These are phyloP conservation scores for Procavia capensis DNA, from an alignment of 2,113 vertebrate genomes.

Conservation along the genomic window DNA sequence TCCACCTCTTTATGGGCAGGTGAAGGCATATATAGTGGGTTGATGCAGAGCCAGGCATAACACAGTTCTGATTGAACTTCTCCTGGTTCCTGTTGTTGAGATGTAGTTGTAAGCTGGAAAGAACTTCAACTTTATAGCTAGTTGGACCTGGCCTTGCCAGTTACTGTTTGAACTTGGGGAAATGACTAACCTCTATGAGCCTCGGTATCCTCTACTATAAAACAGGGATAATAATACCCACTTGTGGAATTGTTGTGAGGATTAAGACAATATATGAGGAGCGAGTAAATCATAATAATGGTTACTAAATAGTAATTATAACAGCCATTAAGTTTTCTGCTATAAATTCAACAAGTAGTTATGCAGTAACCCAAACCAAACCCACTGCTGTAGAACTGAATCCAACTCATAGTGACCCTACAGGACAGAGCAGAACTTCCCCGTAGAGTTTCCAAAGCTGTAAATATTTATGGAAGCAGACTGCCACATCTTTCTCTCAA, in stretches of 20 bases:
- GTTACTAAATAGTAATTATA: conserved; percentile 26
- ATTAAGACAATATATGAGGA: neutral
- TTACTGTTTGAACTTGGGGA: conserved; percentile 9
- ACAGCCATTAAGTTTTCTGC: neutral
- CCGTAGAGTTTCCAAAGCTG: too few relatives aligned
- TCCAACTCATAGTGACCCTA: too few relatives aligned
- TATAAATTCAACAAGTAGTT: conserved; percentile 47
- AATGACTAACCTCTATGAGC: neutral
- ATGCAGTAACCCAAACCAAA: neutral
- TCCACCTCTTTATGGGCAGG: neutral
- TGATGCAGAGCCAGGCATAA: neutral
- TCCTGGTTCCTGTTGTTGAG: neutral
- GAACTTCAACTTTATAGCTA: neutral
- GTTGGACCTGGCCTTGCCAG: neutral
- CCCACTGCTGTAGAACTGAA: too few relatives aligned
- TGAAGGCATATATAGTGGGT: neutral
- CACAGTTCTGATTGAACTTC: rapidly evolving
- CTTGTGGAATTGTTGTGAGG: neutral
- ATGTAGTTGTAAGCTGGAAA: neutral
- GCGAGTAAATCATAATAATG: neutral
- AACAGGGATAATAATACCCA: conserved; percentile 12
- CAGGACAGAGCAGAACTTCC: too few relatives aligned
- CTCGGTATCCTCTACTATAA: conserved; percentile 42
- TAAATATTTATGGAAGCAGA: too few relatives aligned
- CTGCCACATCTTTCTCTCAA: too few relatives aligned